Conservation (phyloP, 2,113 vertebrate species). For the Grus americana region DNA sequence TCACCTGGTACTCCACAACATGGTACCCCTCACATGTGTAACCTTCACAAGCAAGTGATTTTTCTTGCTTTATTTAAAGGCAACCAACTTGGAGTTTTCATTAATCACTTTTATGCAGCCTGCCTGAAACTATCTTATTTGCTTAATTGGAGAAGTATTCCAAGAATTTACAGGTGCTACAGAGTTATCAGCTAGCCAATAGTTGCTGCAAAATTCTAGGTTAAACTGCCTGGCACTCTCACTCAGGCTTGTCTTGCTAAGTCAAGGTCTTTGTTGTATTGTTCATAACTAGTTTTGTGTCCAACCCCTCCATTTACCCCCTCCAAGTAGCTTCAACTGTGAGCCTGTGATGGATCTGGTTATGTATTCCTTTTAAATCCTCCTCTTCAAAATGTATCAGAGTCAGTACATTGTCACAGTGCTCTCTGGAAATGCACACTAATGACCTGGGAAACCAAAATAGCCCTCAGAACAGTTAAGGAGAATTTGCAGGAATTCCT, state of each 20-base stretch:
- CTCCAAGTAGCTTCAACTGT: background rate
- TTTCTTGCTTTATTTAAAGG: background rate
- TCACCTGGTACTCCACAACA: background rate
- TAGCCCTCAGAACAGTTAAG: conserved; percentile 30
- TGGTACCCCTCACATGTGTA: background rate
- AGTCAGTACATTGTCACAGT: background rate
- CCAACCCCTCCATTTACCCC: background rate
- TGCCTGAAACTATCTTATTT: background rate
- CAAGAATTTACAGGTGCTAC: conserved; percentile 2
- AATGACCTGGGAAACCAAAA: conserved; percentile 42
- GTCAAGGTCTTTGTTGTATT: conserved; percentile 38
- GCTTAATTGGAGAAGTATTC: background rate
- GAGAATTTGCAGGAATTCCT: conserved; percentile 63
- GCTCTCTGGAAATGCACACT: background rate
- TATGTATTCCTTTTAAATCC: background rate
- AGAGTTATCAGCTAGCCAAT: conserved; percentile 51
- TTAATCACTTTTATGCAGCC: background rate
- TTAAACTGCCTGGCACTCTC: conserved; percentile 50
- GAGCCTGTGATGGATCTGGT: background rate
- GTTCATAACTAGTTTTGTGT: conserved; percentile 17
- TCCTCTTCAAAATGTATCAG: background rate
- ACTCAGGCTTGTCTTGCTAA: background rate
- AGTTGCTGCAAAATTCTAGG: conserved; percentile 51
- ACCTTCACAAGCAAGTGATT: background rate
- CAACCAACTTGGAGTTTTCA: background rate